Percentiles rank a stretch among this genome's conserved stretches.
Conservation (phyloP, 1,140 invertebrate species). For the Antheraea mylitta region DNA sequence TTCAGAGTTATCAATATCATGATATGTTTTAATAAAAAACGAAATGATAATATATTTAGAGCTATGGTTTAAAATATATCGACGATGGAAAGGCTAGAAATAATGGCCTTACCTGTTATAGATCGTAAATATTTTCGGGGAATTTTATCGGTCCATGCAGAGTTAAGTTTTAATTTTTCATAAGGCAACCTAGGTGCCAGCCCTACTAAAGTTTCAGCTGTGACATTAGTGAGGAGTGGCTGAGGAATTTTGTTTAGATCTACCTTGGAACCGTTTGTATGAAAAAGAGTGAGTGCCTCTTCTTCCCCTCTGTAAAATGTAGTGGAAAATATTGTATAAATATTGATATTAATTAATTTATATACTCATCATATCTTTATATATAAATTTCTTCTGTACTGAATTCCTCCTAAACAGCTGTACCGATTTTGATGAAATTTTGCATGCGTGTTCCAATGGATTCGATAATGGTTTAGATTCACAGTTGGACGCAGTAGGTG, state of each 20-base stretch:
- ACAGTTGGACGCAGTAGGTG: no score
- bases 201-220: slow-evolving; percentile 51
- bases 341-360: background rate
- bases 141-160: background rate
- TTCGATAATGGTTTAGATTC: no score
- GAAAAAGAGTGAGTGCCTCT: slow-evolving; percentile 54
- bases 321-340: background rate
- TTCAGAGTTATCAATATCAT: no score
- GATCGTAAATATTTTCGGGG: background rate
- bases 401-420: no score
- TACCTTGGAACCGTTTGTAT: slow-evolving; percentile 46
- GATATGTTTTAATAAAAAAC: no score
- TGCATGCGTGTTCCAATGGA: no score
- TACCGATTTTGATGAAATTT: no score
- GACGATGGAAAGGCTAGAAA: background rate
- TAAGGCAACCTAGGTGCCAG: slow-evolving; percentile 34
- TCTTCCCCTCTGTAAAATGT: slow-evolving; percentile 44
- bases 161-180: slow-evolving; percentile 17
- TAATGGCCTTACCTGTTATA: background rate
- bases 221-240: slow-evolving; percentile 56
- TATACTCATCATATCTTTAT: no score
- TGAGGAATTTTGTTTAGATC: slow-evolving; percentile 43
- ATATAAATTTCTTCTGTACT: no score
- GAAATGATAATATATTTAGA: no score
- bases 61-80: no score